Evolutionary conservation across 2,888 invertebrate genomes (phyloP), one percentile per base, ranked within the genome.

Genomic region (Agrotis clavis): DNA sequence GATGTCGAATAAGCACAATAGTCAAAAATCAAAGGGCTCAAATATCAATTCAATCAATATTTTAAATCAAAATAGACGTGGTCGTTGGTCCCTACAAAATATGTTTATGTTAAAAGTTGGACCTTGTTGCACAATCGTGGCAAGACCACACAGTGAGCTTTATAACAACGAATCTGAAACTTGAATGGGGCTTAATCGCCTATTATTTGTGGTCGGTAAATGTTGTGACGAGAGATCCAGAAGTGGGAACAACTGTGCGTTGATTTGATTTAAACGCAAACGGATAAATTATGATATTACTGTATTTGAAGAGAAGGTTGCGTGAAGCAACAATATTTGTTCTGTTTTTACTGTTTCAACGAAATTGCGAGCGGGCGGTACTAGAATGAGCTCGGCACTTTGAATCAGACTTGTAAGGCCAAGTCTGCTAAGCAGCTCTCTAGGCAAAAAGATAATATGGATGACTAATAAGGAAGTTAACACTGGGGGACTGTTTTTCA

Each of bases 121-220:
- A 74, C 67, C 82, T 79, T 78, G 71, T 86, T 84, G 81, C 85
- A 90, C 89, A 89, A 88, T 90, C 73, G 82, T 75, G 54, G 71
- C 67, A 73, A 71, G 89, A 85, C 89, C 89, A 88, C 86, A 89
- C 89, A 87, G 75, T 68, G 69, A 67, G 82, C 69, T 77, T 82
- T 81, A 71, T 84, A 79, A 67, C 74, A 86, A 82, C 65, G 68
- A 82, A 78, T 71, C 62, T 68, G 69, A 84, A 67, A 77, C 76
- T 72, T 82, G 86, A 86, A 85, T 82, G 65, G 71, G 66, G 67
- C 80, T 83, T 71, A 79, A 84, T 82, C 64, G 69, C 53, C 65
- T 82, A 82, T 78, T 76, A 85, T 85, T 84, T 79, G 76, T 77
- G 64, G 71, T 62, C 6, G 47, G 67, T 78, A 74, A 77, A 83